phyloP scores from a whole-genome alignment of 1,140 invertebrate species.

The Diploscapter pachys region DNA sequence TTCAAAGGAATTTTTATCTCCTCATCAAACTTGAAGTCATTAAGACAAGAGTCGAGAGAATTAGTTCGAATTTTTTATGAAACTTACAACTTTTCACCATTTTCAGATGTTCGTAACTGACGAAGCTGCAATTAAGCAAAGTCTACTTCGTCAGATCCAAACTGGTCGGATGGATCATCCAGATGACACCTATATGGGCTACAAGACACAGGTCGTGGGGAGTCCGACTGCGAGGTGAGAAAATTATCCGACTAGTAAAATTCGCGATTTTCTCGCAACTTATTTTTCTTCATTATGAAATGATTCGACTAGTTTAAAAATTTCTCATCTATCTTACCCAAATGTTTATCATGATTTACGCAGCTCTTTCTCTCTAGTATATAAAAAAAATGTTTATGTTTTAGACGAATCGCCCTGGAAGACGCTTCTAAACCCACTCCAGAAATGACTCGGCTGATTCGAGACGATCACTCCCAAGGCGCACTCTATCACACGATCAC shows the following conservation, averaged over 20 bases:
- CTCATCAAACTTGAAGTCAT: no score
- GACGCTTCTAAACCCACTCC: slow-evolving; percentile 1
- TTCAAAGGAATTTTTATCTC: no score
- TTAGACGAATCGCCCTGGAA: slow-evolving; percentile 5
- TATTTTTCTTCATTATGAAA: no score
- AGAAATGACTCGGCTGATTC: slow-evolving; percentile 7
- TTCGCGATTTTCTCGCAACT: no score
- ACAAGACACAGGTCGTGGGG: slow-evolving; percentile 16
- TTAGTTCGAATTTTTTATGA: neutral
- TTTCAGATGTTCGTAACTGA: slow-evolving; percentile 44
- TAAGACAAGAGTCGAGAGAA: neutral
- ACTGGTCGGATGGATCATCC: slow-evolving; percentile 21
- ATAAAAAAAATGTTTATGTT: neutral
- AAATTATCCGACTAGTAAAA: no score
- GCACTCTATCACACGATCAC: no score
- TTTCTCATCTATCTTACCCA: neutral
- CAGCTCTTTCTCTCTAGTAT: neutral
- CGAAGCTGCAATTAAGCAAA: slow-evolving; percentile 34
- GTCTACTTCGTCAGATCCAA: slow-evolving; percentile 34
- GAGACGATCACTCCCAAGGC: no score
- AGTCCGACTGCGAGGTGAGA: neutral
- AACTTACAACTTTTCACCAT: neutral
- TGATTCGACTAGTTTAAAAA: no score
- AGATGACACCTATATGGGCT: slow-evolving; percentile 29
- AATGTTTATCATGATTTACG: neutral